Conservation (phyloP, 2,888 invertebrate species). For the Octonoba sinensis region DNA sequence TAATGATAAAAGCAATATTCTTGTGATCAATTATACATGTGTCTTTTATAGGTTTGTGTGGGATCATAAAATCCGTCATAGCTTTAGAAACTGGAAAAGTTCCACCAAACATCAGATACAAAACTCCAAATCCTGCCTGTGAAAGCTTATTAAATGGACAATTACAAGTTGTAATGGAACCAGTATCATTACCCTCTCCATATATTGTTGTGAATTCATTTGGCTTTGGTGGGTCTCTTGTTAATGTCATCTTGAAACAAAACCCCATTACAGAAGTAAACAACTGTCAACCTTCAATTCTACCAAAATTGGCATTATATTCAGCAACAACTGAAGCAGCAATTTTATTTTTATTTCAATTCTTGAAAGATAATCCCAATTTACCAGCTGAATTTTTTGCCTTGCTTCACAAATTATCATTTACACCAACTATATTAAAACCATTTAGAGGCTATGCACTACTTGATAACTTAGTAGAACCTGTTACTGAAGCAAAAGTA, state of each 20-base stretch:
- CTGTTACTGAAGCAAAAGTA: conserved; percentile 22
- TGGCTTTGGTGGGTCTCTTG: conserved; percentile 74
- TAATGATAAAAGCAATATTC: too few species aligned
- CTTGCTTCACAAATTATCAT: conserved; percentile 34
- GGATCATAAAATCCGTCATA: conserved; percentile 73
- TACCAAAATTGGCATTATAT: conserved; percentile 39
- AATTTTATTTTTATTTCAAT: conserved; percentile 16
- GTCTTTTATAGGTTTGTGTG: conserved; percentile 69
- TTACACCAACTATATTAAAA: conserved; percentile 11
- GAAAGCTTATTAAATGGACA: conserved; percentile 74
- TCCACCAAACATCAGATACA: conserved; percentile 74
- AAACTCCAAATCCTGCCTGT: conserved; percentile 73
- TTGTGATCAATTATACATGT: too few species aligned
- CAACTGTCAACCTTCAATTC: not conserved
- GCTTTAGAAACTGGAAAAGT: conserved; percentile 73
- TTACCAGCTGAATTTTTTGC: conserved; percentile 35
- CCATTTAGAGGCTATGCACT: conserved; percentile 53
- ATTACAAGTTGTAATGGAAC: conserved; percentile 72
- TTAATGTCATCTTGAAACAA: conserved; percentile 68
- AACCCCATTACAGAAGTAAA: conserved; percentile 11
- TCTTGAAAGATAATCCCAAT: conserved; percentile 13
- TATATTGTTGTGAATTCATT: conserved; percentile 74
- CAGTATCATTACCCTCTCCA: conserved; percentile 72
- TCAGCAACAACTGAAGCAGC: conserved; percentile 36
- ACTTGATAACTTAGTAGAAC: conserved; percentile 1